Evolutionary conservation across 2,113 vertebrate species (phyloP), one percentile per base, ranked within the genome.

Genomic region (Megalops atlanticus): DNA sequence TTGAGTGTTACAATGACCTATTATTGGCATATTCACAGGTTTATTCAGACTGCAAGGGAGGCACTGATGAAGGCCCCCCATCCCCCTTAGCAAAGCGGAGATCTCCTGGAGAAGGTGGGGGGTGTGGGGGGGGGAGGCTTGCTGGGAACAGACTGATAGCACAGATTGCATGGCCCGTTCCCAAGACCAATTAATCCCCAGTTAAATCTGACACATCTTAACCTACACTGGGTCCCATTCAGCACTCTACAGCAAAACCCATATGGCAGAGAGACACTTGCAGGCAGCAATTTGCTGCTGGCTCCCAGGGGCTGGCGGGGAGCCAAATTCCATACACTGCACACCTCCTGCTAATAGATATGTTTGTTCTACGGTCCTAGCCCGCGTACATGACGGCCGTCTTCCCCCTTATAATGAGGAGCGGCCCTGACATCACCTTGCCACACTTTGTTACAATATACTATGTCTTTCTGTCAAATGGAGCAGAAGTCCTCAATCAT

Each of bases 161-260:
- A 88, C 89, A 90, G 89, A 90, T 90, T 88, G 89, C 88, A 86
- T 70, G 88, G 92, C 92, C 93, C 93, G 93, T 94, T 95, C 94
- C 93, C 92, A 95, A 88, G 92, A 95, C 95, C 95, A 96, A 96
- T 96, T 96, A 96, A 96, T 93, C 94, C 93, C 93, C 93, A 95
- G 96, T 96, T 96, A 95, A 94, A 94, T 94, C 77, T 95, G 96
- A 96, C 96, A 95, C 93, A 95, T 94, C 94, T 95, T 96, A 95
- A 96, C 96, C 96, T 93, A 90, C 84, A 76, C 94, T 95, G 95
- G 94, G 93, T 94, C 93, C 89, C 91, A 94, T 94, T 95, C 94
- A 39, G 64, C 31, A 91, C 93, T 93, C 78, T 71, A 93, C 94
- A 95, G 93, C 91, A 94, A 93, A 94, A 94, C 94, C 94, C 95